Evolutionary conservation across 1,140 invertebrate species (phyloP), one percentile per base, ranked within the genome.

Genomic region (Bacillus rossius): DNA sequence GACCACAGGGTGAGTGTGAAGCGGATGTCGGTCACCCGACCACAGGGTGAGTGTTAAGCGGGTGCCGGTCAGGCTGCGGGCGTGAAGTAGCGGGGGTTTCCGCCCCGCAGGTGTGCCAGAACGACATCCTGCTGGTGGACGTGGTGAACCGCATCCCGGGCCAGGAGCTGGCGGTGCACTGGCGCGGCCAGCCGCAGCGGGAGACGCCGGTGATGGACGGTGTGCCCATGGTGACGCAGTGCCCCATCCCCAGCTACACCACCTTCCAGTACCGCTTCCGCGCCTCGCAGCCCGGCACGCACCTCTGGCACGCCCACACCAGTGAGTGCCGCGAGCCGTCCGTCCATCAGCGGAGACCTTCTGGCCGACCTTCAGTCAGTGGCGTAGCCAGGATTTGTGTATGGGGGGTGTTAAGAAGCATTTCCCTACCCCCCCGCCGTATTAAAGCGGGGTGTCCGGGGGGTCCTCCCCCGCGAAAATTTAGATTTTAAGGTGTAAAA

Each of bases 131-230:
- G 4, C 82, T 94, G 0, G 84, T 94, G 1, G 89, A 93, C 71
- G 84, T 94, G 1, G 80, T 86, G 0, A 94, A 95, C 68, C 78
- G 84, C 53, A 77, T 92, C 19, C 81, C 82, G 2, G 84, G 86
- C 1, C 84, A 90, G 63, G 79, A 82, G 0, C 76, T 85, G 0
- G 81, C 86, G 0, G 79, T 94, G 45, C 92, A 95, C 69, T 94
- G 91, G 89, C 82, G 91, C 55, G 91, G 92, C 1, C 81, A 92
- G 48, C 80, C 83, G 1, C 89, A 92, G 74, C 72, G 75, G 8
- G 87, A 87, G 62, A 86, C 87, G 0, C 89, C 88, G 0, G 86
- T 85, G 63, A 92, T 92, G 87, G 92, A 95, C 65, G 92, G 92
- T 8, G 86, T 88, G 0, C 84, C 89, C 0, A 83, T 88, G 79